A percentile compares a stretch with the other conserved stretches of the same genome.
Conservation (phyloP, 2,888 invertebrate species). For the Micoletzkya japonica region DNA sequence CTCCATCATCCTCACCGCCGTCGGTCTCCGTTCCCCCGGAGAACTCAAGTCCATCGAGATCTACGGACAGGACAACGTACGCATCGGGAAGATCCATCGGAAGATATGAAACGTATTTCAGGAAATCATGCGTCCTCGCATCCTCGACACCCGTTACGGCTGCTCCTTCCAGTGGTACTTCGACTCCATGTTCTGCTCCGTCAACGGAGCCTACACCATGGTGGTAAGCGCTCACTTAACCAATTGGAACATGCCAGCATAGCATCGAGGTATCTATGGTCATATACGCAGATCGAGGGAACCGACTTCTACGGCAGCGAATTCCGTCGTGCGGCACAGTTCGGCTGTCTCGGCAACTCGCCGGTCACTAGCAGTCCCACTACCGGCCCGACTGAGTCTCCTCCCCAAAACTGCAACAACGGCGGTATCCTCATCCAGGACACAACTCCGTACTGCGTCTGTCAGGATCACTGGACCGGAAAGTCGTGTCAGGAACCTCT, state of each 20-base stretch:
- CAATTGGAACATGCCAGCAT: too few relatives aligned
- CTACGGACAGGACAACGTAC: slow-evolving; percentile 14
- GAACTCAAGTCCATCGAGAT: slow-evolving; percentile 12
- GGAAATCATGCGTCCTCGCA: slow-evolving; percentile 22
- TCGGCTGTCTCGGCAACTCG: slow-evolving; percentile 3
- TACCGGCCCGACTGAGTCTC: not conserved
- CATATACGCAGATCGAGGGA: slow-evolving; percentile 14
- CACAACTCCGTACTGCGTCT: slow-evolving; percentile 12
- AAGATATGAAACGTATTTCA: slow-evolving; percentile 9
- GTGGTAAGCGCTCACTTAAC: too few relatives aligned
- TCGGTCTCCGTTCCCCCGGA: not conserved
- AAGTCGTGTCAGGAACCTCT: slow-evolving; percentile 11
- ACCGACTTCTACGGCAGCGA: slow-evolving; percentile 20
- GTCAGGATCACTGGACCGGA: slow-evolving; percentile 25
- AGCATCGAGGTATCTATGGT: too few relatives aligned
- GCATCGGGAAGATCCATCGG: not conserved
- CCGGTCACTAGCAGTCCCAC: slow-evolving; percentile 5
- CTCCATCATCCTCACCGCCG: slow-evolving; percentile 15
- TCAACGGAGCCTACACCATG: slow-evolving; percentile 14
- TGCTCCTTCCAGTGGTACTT: slow-evolving; percentile 27
- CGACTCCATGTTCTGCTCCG: slow-evolving; percentile 25
- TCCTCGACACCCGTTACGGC: slow-evolving; percentile 22
- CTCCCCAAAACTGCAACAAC: not conserved
- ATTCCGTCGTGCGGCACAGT: slow-evolving; percentile 17
- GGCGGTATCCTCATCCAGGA: not conserved